These are phyloP conservation scores for Sphyrna mokarran DNA, from an alignment of 2,113 vertebrate species.

Conservation along the genomic window DNA sequence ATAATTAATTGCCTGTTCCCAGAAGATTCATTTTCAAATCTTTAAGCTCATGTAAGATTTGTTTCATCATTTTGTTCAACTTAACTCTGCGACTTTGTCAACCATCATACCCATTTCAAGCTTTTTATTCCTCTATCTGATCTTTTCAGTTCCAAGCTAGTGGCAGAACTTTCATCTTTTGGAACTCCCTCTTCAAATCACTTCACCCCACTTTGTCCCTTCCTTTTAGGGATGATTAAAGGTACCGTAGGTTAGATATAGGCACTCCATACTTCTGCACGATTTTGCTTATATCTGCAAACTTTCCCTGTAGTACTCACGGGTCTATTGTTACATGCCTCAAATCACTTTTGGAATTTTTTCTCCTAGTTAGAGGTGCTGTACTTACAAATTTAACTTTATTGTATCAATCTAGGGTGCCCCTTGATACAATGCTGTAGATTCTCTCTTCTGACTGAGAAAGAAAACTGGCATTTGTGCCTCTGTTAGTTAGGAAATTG, in stretches of 20 bases:
- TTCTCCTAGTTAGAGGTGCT: not conserved
- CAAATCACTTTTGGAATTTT: not conserved
- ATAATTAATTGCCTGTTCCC: not conserved
- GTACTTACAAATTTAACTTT: not conserved
- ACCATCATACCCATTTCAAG: not conserved
- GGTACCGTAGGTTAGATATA: not conserved
- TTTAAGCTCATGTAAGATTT: not conserved
- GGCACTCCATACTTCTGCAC: not conserved
- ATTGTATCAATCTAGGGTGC: not conserved
- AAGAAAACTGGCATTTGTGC: not conserved
- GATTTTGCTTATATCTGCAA: not conserved
- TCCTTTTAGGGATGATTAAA: not conserved
- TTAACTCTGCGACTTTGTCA: not conserved
- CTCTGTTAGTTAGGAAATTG: not conserved
- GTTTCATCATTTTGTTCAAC: not conserved
- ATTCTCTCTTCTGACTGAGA: not conserved
- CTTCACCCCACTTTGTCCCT: not conserved
- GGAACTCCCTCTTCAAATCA: not conserved
- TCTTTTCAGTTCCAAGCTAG: not conserved
- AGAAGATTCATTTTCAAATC: not conserved
- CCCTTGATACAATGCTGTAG: not conserved
- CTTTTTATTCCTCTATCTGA: not conserved
- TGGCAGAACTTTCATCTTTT: not conserved
- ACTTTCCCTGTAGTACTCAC: not conserved
- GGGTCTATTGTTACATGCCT: too few relatives aligned